Base-by-base conservation (phyloP, 2,888 invertebrate species). In the Ectemnius lituratus region DNA sequence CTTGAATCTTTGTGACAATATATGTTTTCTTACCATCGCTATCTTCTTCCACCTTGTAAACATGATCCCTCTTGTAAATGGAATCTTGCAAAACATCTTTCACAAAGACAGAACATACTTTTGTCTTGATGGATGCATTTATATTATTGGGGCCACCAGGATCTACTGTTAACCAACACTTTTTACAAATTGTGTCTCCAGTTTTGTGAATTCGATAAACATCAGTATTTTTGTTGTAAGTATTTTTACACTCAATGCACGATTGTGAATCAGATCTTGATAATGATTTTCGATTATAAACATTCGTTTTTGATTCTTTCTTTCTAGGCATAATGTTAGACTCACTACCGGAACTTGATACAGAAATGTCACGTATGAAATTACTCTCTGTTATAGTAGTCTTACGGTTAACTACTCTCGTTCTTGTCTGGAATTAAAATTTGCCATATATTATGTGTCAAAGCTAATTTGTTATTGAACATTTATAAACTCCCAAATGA, bases 61-160 rank as follows among this genome's bases (percentile, higher is more conserved):
- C 57, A 28, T 82, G 70, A 45, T 82, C 37, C 20, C 76, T 57
- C 14, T 58, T 78, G 11, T 18, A 4, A 28, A 57, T 68, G 63
- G 70, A 23, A 27, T 78, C 62, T 16, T 27, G 77, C 46, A 88
- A 68, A 4, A 90, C 85, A 68, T 90, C 90, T 65, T 86, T 87
- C 2, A 90, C 67, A 14, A 88, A 85, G 4, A 90, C 87, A n/a
- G 87, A 76, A 59, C 90, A 90, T 14, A 81, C 62, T 71, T 83
- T 88, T 0, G 88, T 88, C 46, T 11, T 73, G 67, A 8, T 74
- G 66, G 18, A 66, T 80, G 1, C 63, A 62, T 46, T 82, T 80
- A 11, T 52, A 20, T 58, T 28, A 37, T 37, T 11, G 11, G 5
- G 37, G 11, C 37, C 79, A 58, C 20, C 72, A 0, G 83, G 85